Evolutionary conservation across 2,888 invertebrate genomes (phyloP).

Genomic region (Miltochrista miniata): DNA sequence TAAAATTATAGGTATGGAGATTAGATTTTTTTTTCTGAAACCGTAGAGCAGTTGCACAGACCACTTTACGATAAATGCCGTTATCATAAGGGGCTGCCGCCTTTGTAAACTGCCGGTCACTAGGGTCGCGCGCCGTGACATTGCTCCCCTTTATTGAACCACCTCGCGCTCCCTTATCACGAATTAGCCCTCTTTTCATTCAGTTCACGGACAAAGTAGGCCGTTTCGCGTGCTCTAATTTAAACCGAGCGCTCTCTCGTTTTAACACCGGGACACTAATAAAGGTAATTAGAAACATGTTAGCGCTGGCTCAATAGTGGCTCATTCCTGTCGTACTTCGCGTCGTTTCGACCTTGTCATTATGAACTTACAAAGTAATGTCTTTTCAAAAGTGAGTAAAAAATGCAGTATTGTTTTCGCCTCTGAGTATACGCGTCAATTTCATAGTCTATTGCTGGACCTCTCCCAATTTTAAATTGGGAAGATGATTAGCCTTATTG

Average conservation of each 20-base stretch:
- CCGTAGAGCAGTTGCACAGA: constrained; percentile 32
- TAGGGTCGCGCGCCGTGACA: constrained; percentile 59
- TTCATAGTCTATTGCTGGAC: too few relatives aligned
- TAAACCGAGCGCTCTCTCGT: constrained; percentile 66
- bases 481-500: too few relatives aligned
- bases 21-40: constrained; percentile 29
- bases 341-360: constrained; percentile 31
- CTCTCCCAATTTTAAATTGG: too few relatives aligned
- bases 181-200: constrained; percentile 69
- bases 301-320: constrained; percentile 55
- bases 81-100: constrained; percentile 55
- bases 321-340: constrained; percentile 33
- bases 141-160: constrained; percentile 70
- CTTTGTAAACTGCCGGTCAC: too few relatives aligned
- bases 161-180: constrained; percentile 71
- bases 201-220: constrained; percentile 72
- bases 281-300: constrained; percentile 74
- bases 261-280: constrained; percentile 73
- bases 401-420: too few relatives aligned
- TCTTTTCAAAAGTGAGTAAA: too few relatives aligned
- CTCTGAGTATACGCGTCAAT: too few relatives aligned
- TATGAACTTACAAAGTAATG: constrained; percentile 11
- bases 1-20: constrained; percentile 31
- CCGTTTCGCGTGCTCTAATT: constrained; percentile 71
- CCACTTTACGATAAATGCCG: constrained; percentile 58